Conservation (phyloP, 2,888 invertebrate genomes). For the Volucella inanis region DNA sequence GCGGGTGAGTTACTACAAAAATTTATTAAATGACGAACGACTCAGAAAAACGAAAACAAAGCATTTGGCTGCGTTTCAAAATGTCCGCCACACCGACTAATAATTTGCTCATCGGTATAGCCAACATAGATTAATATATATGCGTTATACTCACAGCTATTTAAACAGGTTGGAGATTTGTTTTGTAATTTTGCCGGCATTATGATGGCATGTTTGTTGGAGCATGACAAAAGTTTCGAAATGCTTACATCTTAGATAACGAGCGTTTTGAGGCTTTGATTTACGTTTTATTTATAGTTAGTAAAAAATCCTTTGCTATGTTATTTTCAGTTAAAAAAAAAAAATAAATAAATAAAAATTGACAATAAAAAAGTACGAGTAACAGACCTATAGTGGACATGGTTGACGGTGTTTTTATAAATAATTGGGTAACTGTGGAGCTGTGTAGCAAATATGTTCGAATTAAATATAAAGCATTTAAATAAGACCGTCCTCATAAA, state of each 20-base stretch:
- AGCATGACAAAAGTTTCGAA: constrained; percentile 17
- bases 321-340: neutral
- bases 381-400: no score
- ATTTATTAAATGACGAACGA: constrained; percentile 39
- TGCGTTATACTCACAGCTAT: constrained; percentile 2
- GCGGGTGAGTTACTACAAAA: constrained; percentile 55
- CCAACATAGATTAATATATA: constrained; percentile 34
- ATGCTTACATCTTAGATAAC: constrained; percentile 37
- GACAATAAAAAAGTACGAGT: neutral
- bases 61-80: constrained; percentile 69
- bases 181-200: constrained; percentile 11
- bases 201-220: constrained; percentile 8
- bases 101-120: neutral
- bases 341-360: neutral
- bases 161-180: constrained; percentile 4
- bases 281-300: constrained; percentile 30
- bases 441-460: no score
- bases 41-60: constrained; percentile 36
- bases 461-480: no score
- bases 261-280: neutral
- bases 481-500: no score
- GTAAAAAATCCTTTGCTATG: neutral
- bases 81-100: constrained; percentile 39
- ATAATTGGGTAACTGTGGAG: no score
- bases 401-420: no score